Evolutionary conservation across 1,140 invertebrate genomes (phyloP), one percentile per base, ranked within the genome.

Genomic region (Pantala flavescens): DNA sequence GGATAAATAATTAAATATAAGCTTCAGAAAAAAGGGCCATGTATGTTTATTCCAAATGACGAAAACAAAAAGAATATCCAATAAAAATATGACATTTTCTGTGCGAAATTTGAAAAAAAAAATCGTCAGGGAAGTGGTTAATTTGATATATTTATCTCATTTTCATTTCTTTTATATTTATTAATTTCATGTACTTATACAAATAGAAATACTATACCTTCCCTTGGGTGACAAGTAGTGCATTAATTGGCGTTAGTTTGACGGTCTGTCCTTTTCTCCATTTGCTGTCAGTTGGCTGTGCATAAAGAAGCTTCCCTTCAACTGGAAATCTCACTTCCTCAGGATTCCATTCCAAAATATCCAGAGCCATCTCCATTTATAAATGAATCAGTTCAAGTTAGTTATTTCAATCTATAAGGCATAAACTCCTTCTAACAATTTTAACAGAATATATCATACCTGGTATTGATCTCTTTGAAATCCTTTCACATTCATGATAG

Each of bases 301-400:
- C 92, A 80, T 91, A 94, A 71, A 93, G 84, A 76, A 97, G 85
- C 81, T 90, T 90, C 73, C 94, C 94, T 83, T 95, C 93, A 80
- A 95, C 87, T 73, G 93, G 88, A 80, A 97, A 96, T 79, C 89
- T 89, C 0, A 93, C 92, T 82, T 93, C 91, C 80, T 97, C 94
- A 78, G 96, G 93, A 81, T 91, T 91, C 96, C 95, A 97, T 78
- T 96, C 93, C 74, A 97, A 84, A 0, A 96, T 88, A 80, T 97
- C 95, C 73, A 97, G 89, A 73, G 94, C 95, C 86, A 96, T 93
- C 89, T 91, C 78, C 24, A 79, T 21, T 24, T 36, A 21, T 7
- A 73, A 73, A 43, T 43, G 43, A 36, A 73, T 23, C 11, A 7
- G 16, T 71, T 73, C 55, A 19, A 24, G 10, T 75, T 75, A 12